A percentile compares a stretch with the other conserved stretches of the same genome.
These are phyloP conservation scores for Physella acuta DNA, from an alignment of 1,140 invertebrate genomes.

Conservation along the genomic window DNA sequence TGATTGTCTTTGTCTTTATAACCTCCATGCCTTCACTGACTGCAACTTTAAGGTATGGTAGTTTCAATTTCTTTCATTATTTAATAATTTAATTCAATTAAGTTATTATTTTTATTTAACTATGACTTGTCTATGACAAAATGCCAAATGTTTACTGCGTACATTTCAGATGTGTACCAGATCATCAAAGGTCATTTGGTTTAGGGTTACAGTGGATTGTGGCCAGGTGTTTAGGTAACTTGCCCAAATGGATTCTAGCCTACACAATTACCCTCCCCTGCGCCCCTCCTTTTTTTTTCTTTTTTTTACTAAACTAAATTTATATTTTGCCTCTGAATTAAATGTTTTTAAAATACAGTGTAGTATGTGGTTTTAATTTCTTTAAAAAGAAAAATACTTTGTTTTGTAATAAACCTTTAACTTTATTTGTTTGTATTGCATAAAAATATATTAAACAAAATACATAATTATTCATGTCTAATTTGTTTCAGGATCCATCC, in stretches of 20 bases:
- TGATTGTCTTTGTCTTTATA: conserved; percentile 46
- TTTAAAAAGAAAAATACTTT: too few relatives aligned
- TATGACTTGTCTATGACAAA: too few relatives aligned
- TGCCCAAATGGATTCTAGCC: too few relatives aligned
- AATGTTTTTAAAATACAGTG: not conserved
- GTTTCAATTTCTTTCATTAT: too few relatives aligned
- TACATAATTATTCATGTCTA: conserved; percentile 19
- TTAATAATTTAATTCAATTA: too few relatives aligned
- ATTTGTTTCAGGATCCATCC: conserved; percentile 62
- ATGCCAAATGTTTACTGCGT: too few relatives aligned
- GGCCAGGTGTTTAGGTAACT: conserved; percentile 47
- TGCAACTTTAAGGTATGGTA: conserved; percentile 46
- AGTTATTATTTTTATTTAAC: too few relatives aligned
- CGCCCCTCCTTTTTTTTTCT: conserved; percentile 5
- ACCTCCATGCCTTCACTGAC: conserved; percentile 51
- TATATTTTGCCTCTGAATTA: conserved; percentile 53
- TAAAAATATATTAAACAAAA: too few relatives aligned
- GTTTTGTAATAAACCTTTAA: too few relatives aligned
- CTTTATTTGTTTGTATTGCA: too few relatives aligned
- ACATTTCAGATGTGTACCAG: conserved; percentile 51
- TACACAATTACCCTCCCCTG: too few relatives aligned
- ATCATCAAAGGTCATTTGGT: conserved; percentile 45
- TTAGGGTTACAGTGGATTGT: conserved; percentile 53
- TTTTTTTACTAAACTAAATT: conserved; percentile 74
- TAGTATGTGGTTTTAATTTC: not conserved